Conservation (phyloP, 2,888 invertebrate genomes). For the Lycia hirtaria region DNA sequence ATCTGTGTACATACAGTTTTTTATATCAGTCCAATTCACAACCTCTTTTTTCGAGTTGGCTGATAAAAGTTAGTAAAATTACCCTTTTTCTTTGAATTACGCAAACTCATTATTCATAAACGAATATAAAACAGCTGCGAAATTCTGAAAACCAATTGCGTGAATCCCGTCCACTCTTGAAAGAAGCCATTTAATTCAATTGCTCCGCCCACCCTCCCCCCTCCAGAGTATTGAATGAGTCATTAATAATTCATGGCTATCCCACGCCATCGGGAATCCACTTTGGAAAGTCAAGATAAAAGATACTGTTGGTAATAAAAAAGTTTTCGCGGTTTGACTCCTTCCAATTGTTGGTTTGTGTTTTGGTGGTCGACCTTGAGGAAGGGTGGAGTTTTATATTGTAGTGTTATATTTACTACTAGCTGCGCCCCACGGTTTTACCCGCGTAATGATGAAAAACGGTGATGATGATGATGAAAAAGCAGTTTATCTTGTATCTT, state of each 20-base stretch:
- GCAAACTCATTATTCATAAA: constrained; percentile 18
- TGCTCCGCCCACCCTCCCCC: constrained; percentile 28
- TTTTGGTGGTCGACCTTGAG: background rate
- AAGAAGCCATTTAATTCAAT: constrained; percentile 56
- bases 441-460: too few relatives aligned
- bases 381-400: too few relatives aligned
- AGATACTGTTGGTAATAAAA: constrained; percentile 25
- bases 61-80: too few relatives aligned
- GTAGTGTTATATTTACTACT: too few relatives aligned
- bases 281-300: constrained; percentile 39
- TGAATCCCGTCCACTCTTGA: constrained; percentile 44
- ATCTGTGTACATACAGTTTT: too few relatives aligned
- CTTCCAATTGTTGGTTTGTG: constrained; percentile 10
- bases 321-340: constrained; percentile 20
- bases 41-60: too few relatives aligned
- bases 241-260: constrained; percentile 52
- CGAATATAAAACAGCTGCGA: constrained; percentile 11
- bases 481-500: too few relatives aligned
- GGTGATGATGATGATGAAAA: too few relatives aligned
- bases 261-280: constrained; percentile 42
- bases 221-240: constrained; percentile 49
- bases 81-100: background rate
- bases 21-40: too few relatives aligned
- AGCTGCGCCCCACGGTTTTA: too few relatives aligned
- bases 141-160: constrained; percentile 39